phyloP scores from a whole-genome alignment of 1,140 invertebrate species.

The Heliothis virescens region DNA sequence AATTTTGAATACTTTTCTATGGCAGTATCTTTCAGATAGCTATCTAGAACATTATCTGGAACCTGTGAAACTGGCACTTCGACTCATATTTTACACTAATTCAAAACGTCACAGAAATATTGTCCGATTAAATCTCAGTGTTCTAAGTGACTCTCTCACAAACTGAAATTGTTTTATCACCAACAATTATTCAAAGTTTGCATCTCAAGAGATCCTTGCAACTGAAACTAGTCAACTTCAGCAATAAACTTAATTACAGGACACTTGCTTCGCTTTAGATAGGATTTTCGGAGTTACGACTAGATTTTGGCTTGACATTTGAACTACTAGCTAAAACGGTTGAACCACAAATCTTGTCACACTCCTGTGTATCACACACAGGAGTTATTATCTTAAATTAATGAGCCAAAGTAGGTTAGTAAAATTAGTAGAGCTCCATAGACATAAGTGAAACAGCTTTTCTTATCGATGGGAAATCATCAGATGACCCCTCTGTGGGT shows the following conservation, averaged over 20 bases:
- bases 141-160: neutral
- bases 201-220: neutral
- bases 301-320: neutral
- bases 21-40: too few species aligned
- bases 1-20: too few species aligned
- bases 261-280: neutral
- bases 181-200: conserved; percentile 11
- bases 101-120: too few species aligned
- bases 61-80: too few species aligned
- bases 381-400: too few species aligned
- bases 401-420: too few species aligned
- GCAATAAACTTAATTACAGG: conserved; percentile 14
- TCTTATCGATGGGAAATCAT: too few species aligned
- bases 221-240: conserved; percentile 7
- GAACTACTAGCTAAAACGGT: neutral
- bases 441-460: too few species aligned
- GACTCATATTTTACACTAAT: too few species aligned
- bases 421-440: too few species aligned
- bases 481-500: too few species aligned
- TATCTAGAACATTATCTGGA: too few species aligned
- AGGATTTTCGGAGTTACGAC: neutral
- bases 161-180: conserved; percentile 20
- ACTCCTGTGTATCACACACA: neutral
- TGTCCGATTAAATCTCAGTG: neutral
- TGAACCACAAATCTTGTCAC: neutral